Conservation (phyloP, 2,797 vertebrate species). For the Vespertilio murinus region DNA sequence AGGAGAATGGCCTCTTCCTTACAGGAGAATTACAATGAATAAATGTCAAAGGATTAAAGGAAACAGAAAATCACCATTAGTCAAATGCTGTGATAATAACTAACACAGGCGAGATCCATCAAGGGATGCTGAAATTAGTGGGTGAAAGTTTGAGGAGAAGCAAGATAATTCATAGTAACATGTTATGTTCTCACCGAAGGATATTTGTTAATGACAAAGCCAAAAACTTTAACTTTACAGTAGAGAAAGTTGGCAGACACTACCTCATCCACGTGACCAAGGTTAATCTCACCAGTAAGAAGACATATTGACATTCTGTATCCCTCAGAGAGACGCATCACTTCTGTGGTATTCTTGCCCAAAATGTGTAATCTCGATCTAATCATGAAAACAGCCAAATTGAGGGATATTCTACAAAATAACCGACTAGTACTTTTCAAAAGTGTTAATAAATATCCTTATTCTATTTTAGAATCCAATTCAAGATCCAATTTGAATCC, state of each 20-base stretch:
- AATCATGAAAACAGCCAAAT: not conserved
- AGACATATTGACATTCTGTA: not conserved
- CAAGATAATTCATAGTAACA: not conserved
- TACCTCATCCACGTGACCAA: not conserved
- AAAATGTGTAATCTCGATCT: not conserved
- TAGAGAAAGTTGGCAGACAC: not conserved
- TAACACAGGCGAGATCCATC: not conserved
- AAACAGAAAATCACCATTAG: conserved; percentile 18
- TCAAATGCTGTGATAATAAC: not conserved
- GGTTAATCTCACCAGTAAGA: not conserved
- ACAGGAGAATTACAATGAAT: not conserved
- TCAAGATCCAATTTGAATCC: too few relatives aligned
- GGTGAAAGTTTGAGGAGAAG: not conserved
- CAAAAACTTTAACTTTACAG: not conserved
- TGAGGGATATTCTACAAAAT: not conserved
- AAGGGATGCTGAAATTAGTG: not conserved
- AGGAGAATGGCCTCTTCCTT: not conserved
- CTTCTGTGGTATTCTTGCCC: not conserved
- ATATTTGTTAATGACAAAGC: not conserved
- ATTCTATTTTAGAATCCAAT: too few relatives aligned
- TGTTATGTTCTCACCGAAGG: not conserved
- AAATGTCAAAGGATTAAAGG: not conserved
- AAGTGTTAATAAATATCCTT: too few relatives aligned
- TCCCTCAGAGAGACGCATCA: not conserved
- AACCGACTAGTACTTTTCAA: not conserved